Percentiles rank a stretch among this genome's conserved stretches.
Evolutionary conservation across 2,797 vertebrate genomes (phyloP).

Genomic region (Pipistrellus kuhlii): DNA sequence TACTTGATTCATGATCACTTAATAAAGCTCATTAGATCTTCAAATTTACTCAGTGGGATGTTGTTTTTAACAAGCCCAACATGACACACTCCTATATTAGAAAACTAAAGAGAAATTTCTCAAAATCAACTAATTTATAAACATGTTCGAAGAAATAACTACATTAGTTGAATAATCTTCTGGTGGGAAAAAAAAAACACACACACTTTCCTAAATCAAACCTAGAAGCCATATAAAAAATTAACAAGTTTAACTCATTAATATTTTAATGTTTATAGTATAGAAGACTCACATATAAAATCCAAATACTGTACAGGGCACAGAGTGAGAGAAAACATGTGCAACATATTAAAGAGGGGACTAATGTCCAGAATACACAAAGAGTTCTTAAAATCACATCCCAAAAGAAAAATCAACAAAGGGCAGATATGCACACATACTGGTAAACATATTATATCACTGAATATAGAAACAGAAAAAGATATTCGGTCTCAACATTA

Average conservation of each 20-base stretch:
- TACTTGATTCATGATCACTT: background rate
- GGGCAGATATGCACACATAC: background rate
- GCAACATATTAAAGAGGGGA: background rate
- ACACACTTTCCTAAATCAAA: background rate
- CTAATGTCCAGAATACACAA: background rate
- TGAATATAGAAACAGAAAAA: background rate
- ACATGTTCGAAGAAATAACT: background rate
- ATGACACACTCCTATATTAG: background rate
- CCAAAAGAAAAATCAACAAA: background rate
- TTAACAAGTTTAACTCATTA: slow-evolving; percentile 22
- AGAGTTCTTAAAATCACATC: background rate
- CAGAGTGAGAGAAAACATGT: background rate
- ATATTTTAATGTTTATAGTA: slow-evolving; percentile 15
- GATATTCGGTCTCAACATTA: background rate
- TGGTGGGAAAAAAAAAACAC: background rate
- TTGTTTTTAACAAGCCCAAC: background rate
- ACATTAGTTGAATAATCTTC: background rate
- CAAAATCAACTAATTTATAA: slow-evolving; percentile 11
- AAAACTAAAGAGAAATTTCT: background rate
- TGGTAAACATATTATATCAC: background rate
- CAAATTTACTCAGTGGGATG: background rate
- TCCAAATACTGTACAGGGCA: slow-evolving; percentile 14
- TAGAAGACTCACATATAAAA: background rate
- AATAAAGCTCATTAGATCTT: background rate
- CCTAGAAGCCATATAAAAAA: background rate